phyloP scores from a whole-genome alignment of 37 sponge, comb jelly and placozoan genomes.

The Oscarella lobularis region DNA sequence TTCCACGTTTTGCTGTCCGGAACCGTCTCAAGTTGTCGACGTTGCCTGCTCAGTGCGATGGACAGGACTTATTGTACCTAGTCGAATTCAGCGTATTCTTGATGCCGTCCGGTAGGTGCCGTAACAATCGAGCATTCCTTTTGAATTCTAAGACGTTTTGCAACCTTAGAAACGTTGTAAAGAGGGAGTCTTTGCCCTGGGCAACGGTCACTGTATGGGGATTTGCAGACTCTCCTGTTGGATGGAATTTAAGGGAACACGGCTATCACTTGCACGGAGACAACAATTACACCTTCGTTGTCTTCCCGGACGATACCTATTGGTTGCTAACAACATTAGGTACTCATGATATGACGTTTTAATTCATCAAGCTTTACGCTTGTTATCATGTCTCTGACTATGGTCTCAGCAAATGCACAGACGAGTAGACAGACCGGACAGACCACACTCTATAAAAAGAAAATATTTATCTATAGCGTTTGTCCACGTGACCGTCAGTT shows the following conservation, averaged over 20 bases:
- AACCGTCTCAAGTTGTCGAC: background rate
- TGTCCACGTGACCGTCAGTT: too few species aligned
- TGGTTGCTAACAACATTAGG: slow-evolving; percentile 25
- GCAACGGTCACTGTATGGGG: slow-evolving; percentile 50
- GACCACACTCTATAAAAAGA: too few species aligned
- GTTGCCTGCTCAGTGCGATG: background rate
- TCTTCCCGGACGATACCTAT: slow-evolving; percentile 23
- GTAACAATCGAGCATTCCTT: background rate
- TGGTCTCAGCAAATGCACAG: too few species aligned
- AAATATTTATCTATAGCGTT: too few species aligned
- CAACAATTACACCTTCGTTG: slow-evolving; percentile 34
- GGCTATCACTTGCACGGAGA: slow-evolving; percentile 40
- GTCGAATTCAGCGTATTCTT: background rate
- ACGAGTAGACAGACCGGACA: too few species aligned
- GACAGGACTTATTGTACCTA: background rate
- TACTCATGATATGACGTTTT: slow-evolving; percentile 26
- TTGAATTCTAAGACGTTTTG: background rate
- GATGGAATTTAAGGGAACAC: slow-evolving; percentile 41
- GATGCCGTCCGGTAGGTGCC: background rate
- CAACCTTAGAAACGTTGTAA: background rate
- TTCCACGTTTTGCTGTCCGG: background rate
- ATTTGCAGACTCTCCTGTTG: slow-evolving; percentile 51
- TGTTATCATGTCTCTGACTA: too few species aligned
- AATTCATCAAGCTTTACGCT: too few species aligned
- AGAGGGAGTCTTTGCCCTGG: slow-evolving; percentile 11